Percentiles rank a stretch among this genome's conserved stretches.
Evolutionary conservation across 2,113 vertebrate species (phyloP).

Genomic region (Platycercus adscitus): DNA sequence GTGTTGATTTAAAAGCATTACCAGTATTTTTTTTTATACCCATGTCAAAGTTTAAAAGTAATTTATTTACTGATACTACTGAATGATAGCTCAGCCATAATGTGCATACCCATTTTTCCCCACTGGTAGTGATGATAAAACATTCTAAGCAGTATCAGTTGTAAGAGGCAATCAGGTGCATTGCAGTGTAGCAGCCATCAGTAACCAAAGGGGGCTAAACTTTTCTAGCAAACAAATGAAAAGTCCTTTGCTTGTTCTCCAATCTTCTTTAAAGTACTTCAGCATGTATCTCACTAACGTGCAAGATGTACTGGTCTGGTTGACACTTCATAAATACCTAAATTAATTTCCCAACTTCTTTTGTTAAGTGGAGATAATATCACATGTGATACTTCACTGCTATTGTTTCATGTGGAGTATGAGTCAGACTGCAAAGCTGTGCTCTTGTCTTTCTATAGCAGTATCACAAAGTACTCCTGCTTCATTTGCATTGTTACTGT

Average conservation of each 20-base stretch:
- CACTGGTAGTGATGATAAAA: neutral
- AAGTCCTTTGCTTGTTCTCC: neutral
- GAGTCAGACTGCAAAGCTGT: neutral
- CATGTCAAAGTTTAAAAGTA: neutral
- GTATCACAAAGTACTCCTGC: neutral
- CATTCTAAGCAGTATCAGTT: neutral
- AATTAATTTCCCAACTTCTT: neutral
- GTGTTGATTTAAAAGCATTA: neutral
- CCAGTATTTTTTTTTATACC: neutral
- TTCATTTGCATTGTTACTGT: neutral
- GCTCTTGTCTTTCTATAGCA: neutral
- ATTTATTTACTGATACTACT: neutral
- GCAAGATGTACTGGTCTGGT: neutral
- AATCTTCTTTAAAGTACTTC: neutral
- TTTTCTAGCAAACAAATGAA: neutral
- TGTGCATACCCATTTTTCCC: neutral
- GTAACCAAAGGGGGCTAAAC: neutral
- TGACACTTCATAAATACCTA: neutral
- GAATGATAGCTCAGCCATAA: neutral
- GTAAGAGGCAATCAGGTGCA: neutral
- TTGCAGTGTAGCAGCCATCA: neutral
- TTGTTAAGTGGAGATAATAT: neutral
- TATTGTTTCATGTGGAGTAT: neutral
- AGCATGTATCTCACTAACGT: neutral
- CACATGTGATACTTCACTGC: neutral